A percentile compares a stretch with the other conserved stretches of the same genome.
These are phyloP conservation scores for Epirrita christyi DNA, from an alignment of 2,888 invertebrate genomes.

Conservation along the genomic window DNA sequence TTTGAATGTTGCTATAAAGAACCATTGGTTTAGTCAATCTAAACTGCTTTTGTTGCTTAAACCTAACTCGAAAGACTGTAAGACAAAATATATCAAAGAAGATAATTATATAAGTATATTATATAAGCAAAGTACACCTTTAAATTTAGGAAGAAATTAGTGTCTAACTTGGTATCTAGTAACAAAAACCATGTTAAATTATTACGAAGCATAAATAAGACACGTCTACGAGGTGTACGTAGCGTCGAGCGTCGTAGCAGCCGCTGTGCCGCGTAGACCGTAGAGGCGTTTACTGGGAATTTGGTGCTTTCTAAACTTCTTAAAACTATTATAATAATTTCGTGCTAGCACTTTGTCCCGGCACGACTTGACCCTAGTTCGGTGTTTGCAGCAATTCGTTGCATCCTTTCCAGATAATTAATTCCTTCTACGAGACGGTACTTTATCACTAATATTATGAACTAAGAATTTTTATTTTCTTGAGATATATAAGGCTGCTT, in stretches of 20 bases:
- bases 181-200: conserved; percentile 42
- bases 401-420: conserved; percentile 59
- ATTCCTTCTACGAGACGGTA: conserved; percentile 47
- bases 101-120: too few species aligned
- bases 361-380: conserved; percentile 59
- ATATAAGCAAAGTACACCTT: too few species aligned
- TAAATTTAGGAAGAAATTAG: too few species aligned
- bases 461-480: conserved; percentile 8
- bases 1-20: too few species aligned
- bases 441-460: conserved; percentile 30
- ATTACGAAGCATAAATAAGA: conserved; percentile 71
- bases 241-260: conserved; percentile 58
- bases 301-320: conserved; percentile 73
- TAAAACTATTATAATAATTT: conserved; percentile 81
- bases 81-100: too few species aligned
- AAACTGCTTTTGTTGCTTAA: too few species aligned
- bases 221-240: conserved; percentile 63
- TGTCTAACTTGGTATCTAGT: background rate
- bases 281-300: conserved; percentile 65
- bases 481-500: background rate
- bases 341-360: conserved; percentile 70
- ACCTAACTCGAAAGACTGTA: too few species aligned
- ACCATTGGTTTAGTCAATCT: too few species aligned
- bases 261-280: conserved; percentile 55
- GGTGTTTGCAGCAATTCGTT: conserved; percentile 57